Conservation (phyloP, 2,113 vertebrate species). For the Ptilonorhynchus violaceus region DNA sequence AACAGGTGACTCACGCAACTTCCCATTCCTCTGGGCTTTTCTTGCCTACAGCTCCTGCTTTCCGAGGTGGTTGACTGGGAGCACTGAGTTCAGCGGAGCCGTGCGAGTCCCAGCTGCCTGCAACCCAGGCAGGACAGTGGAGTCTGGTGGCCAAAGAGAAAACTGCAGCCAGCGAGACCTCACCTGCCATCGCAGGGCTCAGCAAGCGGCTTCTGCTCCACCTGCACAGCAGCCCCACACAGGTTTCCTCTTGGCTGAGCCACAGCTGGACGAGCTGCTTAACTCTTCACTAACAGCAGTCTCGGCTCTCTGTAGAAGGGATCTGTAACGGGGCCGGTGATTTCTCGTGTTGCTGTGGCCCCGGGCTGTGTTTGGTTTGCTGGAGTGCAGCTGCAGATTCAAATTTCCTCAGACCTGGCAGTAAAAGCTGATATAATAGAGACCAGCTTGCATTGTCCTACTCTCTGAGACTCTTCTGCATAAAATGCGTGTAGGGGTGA, state of each 20-base stretch:
- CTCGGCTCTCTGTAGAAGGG: not conserved
- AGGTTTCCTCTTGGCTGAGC: not conserved
- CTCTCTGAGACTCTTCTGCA: not conserved
- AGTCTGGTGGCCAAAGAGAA: conserved; percentile 25
- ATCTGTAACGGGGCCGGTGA: not conserved
- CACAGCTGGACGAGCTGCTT: not conserved
- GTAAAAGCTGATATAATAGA: not conserved
- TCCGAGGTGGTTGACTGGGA: not conserved
- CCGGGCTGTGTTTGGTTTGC: not conserved
- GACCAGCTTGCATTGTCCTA: not conserved
- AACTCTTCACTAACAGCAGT: accelerated
- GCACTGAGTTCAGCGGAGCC: accelerated
- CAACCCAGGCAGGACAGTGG: conserved; percentile 1
- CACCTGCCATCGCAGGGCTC: not conserved
- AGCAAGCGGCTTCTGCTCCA: not conserved
- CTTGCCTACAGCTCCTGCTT: not conserved
- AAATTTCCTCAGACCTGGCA: not conserved
- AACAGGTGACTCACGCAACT: not conserved
- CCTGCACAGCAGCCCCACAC: not conserved
- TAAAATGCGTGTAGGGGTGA: not conserved
- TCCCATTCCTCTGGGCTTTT: not conserved
- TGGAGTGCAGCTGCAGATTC: not conserved
- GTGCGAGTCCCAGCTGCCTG: not conserved
- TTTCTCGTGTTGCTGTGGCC: not conserved
- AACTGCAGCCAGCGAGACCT: not conserved